Evolutionary conservation across 2,888 invertebrate species (phyloP), one percentile per base, ranked within the genome.

Genomic region (Chironomus tentans): DNA sequence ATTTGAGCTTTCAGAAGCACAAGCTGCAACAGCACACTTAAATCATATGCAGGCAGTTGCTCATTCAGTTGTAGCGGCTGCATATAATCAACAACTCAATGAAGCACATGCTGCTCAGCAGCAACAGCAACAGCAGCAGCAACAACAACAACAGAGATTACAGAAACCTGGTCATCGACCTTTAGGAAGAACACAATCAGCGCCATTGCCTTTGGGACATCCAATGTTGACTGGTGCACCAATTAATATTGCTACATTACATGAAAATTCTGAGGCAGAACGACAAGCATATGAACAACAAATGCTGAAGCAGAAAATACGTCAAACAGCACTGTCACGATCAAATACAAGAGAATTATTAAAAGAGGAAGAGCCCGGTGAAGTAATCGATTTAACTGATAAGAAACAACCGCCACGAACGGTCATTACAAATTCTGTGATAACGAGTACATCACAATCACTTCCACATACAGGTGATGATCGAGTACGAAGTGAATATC

Each of bases 101-200:
- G 65, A 65, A 21, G 65, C 65, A 65, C 65, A 65, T 68, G 22
- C 62, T 13, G 73, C 77, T 80, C 12, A 80, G 79, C 76, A 80
- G 80, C 68, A 24, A 38, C 38, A 24, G 6, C 68, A 69, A 46
- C 69, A 69, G 13, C 50, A 73, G 13, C 83, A 82, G 77, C 88
- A 88, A 68, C 56, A 56, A 79, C 87, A 38, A 38, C 38, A 38
- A 38, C 56, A 56, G 18, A 56, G 91, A 80, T 87, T 92, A 77
- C 87, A 87, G 85, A 91, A 91, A 85, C 87, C 88, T 82, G 88
- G 89, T 80, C 92, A 92, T 79, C 86, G 94, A 73, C 94, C 94
- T 47, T 86, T 96, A 80, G 95, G 95, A 77, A 90, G 97, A 82
- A 97, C 97, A 77, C 97, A 97, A 85, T 97, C 97, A 68, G 97